A percentile compares a stretch with the other conserved stretches of the same genome.
Evolutionary conservation across 2,113 vertebrate species (phyloP).

Genomic region (Peromyscus maniculatus): DNA sequence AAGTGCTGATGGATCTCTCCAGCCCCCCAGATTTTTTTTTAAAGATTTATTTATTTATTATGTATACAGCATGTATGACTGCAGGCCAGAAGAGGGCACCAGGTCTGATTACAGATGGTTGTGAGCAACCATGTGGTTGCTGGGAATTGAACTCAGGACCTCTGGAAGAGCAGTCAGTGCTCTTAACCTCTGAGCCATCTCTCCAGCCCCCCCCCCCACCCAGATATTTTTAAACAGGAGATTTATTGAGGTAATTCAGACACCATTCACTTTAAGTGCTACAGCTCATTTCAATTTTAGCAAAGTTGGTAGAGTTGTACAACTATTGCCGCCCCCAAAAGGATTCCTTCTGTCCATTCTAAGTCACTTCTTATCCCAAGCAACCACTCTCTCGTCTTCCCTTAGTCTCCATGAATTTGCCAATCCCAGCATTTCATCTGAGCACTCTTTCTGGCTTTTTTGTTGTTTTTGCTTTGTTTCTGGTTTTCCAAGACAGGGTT

Average conservation of each 20-base stretch:
- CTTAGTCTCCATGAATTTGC: not conserved
- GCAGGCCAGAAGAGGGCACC: too few species aligned
- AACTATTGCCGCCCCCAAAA: not conserved
- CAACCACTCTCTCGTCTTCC: not conserved
- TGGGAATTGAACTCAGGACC: too few species aligned
- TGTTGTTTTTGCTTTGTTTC: too few species aligned
- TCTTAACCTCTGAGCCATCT: too few species aligned
- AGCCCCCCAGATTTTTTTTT: conserved; percentile 1
- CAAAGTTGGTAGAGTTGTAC: not conserved
- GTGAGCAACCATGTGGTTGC: too few species aligned
- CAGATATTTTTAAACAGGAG: conserved; percentile 41
- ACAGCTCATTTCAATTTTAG: conserved; percentile 17
- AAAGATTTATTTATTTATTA: too few species aligned
- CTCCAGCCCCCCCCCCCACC: not conserved
- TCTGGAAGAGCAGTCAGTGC: too few species aligned
- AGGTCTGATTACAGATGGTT: too few species aligned
- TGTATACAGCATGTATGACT: too few species aligned
- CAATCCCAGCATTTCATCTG: not conserved
- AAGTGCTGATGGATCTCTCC: not conserved
- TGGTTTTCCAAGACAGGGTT: too few species aligned
- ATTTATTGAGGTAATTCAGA: conserved; percentile 31
- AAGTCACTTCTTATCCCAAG: not conserved
- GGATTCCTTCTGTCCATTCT: not conserved
- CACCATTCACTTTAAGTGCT: not conserved
- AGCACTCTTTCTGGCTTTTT: not conserved